Percentiles rank a stretch among this genome's conserved stretches.
phyloP scores from a whole-genome alignment of 2,797 vertebrate genomes.

The Sebastiscus tertius region DNA sequence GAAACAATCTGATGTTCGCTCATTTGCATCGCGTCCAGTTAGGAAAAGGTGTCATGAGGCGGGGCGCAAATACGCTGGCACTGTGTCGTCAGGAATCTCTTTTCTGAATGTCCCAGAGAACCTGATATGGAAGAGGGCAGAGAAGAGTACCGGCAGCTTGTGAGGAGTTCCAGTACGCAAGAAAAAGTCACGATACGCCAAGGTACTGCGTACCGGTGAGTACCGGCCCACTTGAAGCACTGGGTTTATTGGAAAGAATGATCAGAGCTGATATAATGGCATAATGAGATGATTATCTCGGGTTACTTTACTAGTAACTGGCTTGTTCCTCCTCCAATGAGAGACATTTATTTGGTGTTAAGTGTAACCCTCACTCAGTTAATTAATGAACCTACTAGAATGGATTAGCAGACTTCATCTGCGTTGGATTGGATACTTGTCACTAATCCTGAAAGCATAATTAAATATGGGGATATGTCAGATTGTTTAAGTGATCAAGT shows the following conservation, averaged over 20 bases:
- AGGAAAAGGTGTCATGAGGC: no score
- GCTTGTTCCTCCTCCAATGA: not conserved
- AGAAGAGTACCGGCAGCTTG: no score
- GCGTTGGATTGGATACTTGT: constrained; percentile 5
- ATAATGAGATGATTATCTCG: not conserved
- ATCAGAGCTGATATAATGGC: not conserved
- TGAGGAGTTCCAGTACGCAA: no score
- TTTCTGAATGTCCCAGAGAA: no score
- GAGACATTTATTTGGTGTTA: not conserved
- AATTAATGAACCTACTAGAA: constrained; percentile 1
- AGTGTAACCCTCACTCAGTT: not conserved
- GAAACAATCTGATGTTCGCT: no score
- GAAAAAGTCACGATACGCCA: no score
- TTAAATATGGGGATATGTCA: not conserved
- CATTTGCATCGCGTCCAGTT: no score
- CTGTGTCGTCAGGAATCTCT: no score
- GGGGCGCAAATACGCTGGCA: no score
- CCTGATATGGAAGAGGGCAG: no score
- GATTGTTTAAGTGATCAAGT: not conserved
- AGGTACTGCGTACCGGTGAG: no score
- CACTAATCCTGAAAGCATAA: not conserved
- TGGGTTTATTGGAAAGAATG: not conserved
- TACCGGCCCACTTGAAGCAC: not conserved
- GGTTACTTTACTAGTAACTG: not conserved
- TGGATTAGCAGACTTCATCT: not conserved